Conservation (phyloP, 2,888 invertebrate species). For the Mimumesa dahlbomi region DNA sequence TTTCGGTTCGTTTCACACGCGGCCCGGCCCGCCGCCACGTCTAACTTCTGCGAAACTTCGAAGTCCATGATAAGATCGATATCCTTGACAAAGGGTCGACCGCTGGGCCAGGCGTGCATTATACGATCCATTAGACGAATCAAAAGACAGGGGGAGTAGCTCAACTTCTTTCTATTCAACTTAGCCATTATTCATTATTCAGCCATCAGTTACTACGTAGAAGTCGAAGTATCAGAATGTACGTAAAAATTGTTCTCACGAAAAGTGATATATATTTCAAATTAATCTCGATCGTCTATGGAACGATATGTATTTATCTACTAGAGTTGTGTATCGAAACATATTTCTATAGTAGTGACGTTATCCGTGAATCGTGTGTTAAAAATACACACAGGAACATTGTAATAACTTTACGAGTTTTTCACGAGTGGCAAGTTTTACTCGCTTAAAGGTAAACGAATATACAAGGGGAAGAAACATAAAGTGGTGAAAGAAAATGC, state of each 20-base stretch:
- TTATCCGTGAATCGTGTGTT: too few relatives aligned
- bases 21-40: constrained; percentile 9
- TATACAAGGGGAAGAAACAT: too few relatives aligned
- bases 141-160: constrained; percentile 45
- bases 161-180: constrained; percentile 30
- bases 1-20: constrained; percentile 36
- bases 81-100: constrained; percentile 45
- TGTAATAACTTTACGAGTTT: too few relatives aligned
- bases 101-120: constrained; percentile 46
- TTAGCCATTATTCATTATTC: constrained; percentile 28
- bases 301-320: too few relatives aligned
- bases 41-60: constrained; percentile 37
- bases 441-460: too few relatives aligned
- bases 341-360: too few relatives aligned
- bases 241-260: constrained; percentile 23
- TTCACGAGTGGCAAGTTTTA: too few relatives aligned
- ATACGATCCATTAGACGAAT: constrained; percentile 61
- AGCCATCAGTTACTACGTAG: constrained; percentile 15
- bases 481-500: too few relatives aligned
- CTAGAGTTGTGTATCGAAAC: too few relatives aligned
- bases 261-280: constrained; percentile 18
- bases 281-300: constrained; percentile 1
- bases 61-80: constrained; percentile 54
- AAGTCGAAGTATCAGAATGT: too few relatives aligned
- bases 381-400: too few relatives aligned